Evolutionary conservation across 2,113 vertebrate genomes (phyloP).

Genomic region (Mobula birostris): DNA sequence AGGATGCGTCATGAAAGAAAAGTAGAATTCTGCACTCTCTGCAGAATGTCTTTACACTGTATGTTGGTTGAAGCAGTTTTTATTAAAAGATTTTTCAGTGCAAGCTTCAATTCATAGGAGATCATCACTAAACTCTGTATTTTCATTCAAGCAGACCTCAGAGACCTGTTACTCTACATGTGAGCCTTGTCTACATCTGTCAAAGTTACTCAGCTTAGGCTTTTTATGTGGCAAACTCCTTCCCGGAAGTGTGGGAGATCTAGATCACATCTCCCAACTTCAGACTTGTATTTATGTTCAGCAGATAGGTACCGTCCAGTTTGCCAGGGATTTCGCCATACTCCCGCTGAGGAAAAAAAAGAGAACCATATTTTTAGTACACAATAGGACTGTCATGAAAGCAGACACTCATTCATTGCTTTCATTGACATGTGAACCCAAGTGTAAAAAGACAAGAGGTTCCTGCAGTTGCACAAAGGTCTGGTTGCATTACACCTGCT

Average conservation of each 20-base stretch:
- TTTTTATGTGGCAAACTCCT: not conserved
- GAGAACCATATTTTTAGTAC: not conserved
- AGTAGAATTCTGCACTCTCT: too few species aligned
- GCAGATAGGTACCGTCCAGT: not conserved
- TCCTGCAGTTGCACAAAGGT: not conserved
- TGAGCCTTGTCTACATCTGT: not conserved
- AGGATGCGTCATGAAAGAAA: not conserved
- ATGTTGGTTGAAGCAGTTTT: conserved; percentile 1
- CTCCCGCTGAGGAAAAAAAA: not conserved
- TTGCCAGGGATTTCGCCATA: not conserved
- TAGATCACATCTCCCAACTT: not conserved
- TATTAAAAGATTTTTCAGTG: not conserved
- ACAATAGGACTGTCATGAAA: not conserved
- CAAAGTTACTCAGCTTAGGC: not conserved
- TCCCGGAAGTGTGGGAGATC: not conserved
- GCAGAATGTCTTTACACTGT: not conserved
- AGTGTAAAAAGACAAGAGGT: not conserved
- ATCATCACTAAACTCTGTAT: not conserved
- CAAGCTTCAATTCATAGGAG: not conserved
- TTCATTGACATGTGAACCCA: not conserved
- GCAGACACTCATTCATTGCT: not conserved
- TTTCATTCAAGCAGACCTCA: not conserved
- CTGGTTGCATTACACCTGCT: too few species aligned
- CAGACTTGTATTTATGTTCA: not conserved
- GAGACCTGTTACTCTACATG: not conserved